These are phyloP conservation scores for Acanthosepion esculentum DNA, from an alignment of 2,888 invertebrate species.

Conservation along the genomic window DNA sequence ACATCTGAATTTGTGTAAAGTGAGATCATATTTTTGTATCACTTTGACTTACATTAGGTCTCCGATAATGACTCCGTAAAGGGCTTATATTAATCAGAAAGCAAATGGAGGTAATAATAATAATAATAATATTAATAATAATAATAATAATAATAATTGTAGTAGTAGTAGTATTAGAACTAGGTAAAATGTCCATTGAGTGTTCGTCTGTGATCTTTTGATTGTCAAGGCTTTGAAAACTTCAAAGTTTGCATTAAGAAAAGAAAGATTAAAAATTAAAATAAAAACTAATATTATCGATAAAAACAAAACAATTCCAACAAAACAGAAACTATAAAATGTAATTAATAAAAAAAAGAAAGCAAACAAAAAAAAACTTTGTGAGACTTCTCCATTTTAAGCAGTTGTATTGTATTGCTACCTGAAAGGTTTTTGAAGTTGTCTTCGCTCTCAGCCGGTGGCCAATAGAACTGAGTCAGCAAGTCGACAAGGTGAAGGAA, in stretches of 20 bases:
- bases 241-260: background rate
- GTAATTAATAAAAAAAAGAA: background rate
- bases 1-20: too few species aligned
- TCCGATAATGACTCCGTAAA: too few species aligned
- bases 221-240: background rate
- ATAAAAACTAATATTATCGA: too few species aligned
- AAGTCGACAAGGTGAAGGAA: background rate
- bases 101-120: background rate
- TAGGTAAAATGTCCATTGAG: too few species aligned
- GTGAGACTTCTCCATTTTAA: background rate
- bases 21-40: too few species aligned
- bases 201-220: too few species aligned
- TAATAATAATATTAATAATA: background rate
- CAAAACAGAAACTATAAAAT: too few species aligned
- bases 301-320: too few species aligned
- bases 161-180: background rate
- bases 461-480: background rate
- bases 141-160: conserved; percentile 37
- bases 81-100: too few species aligned
- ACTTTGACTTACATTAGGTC: too few species aligned
- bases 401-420: background rate
- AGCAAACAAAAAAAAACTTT: background rate
- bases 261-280: background rate
- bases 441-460: background rate
- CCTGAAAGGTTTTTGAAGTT: conserved; percentile 25